Conservation (phyloP, 2,888 invertebrate species). For the Tetragonula carbonaria region DNA sequence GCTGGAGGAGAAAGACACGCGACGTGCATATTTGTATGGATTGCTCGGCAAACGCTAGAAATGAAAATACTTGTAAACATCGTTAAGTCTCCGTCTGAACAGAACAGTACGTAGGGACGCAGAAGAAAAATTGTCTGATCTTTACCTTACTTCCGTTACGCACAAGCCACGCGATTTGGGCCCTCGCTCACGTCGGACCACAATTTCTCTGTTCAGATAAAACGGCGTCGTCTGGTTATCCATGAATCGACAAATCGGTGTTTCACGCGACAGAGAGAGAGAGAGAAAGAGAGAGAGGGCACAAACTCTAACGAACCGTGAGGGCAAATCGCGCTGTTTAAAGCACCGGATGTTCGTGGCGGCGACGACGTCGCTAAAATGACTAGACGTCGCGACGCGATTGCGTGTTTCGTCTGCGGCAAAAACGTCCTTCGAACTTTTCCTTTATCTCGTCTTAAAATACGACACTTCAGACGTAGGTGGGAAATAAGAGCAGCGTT, state of each 20-base stretch:
- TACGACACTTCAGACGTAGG: not conserved
- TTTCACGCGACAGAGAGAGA: slow-evolving; percentile 10
- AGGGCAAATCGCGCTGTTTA: slow-evolving; percentile 56
- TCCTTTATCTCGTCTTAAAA: not conserved
- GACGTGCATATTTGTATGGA: not conserved
- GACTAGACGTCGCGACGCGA: slow-evolving; percentile 64
- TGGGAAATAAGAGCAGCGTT: slow-evolving; percentile 17
- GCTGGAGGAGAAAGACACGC: not conserved
- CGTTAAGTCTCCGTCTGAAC: not conserved
- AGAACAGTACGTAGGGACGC: not conserved
- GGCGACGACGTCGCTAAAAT: slow-evolving; percentile 53
- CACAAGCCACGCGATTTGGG: slow-evolving; percentile 11
- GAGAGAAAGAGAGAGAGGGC: not conserved
- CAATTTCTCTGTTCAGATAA: slow-evolving; percentile 39
- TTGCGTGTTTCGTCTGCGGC: slow-evolving; percentile 46
- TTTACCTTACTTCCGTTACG: slow-evolving; percentile 41
- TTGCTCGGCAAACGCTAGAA: not conserved
- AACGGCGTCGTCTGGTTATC: slow-evolving; percentile 30
- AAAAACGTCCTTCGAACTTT: slow-evolving; percentile 28
- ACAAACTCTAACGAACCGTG: slow-evolving; percentile 56
- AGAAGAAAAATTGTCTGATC: slow-evolving; percentile 42
- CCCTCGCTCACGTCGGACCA: slow-evolving; percentile 5
- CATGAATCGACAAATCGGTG: slow-evolving; percentile 42
- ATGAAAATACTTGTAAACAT: not conserved
- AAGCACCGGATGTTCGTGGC: slow-evolving; percentile 57